These are phyloP conservation scores for Octomys mimax DNA, from an alignment of 2,797 vertebrate genomes.

Conservation along the genomic window DNA sequence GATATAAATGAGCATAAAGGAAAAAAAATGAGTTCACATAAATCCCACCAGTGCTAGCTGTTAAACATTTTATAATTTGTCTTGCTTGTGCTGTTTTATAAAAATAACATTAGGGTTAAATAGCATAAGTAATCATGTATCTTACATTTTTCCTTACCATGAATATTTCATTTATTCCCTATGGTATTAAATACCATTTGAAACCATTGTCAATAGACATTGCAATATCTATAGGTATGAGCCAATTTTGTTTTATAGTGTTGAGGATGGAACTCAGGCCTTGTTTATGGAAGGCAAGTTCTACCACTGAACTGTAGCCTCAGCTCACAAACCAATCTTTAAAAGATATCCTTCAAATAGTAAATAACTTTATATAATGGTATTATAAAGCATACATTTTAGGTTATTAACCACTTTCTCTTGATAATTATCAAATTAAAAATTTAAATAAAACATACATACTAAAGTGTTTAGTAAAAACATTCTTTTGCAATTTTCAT, in stretches of 20 bases:
- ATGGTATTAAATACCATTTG: constrained; percentile 2
- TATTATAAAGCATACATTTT: neutral
- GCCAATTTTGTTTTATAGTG: neutral
- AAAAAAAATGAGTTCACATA: neutral
- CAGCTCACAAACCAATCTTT: neutral
- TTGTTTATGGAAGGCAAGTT: neutral
- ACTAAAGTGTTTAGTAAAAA: neutral
- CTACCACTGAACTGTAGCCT: neutral
- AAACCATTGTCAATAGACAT: constrained; percentile 8
- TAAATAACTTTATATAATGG: neutral
- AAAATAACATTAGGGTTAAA: neutral
- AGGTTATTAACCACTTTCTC: neutral
- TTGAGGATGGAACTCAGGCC: neutral
- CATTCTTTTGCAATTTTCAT: constrained; percentile 27
- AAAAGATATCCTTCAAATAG: neutral
- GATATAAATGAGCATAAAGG: neutral
- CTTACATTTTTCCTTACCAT: neutral
- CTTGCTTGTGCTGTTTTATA: neutral
- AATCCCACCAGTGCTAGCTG: neutral
- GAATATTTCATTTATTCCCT: neutral
- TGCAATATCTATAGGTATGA: neutral
- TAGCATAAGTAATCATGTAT: constrained; percentile 13
- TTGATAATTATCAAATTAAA: constrained; percentile 14
- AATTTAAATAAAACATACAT: constrained; percentile 37
- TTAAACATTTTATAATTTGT: neutral